Base-by-base conservation (phyloP, 1,140 invertebrate genomes). In the Microplitis mediator region DNA sequence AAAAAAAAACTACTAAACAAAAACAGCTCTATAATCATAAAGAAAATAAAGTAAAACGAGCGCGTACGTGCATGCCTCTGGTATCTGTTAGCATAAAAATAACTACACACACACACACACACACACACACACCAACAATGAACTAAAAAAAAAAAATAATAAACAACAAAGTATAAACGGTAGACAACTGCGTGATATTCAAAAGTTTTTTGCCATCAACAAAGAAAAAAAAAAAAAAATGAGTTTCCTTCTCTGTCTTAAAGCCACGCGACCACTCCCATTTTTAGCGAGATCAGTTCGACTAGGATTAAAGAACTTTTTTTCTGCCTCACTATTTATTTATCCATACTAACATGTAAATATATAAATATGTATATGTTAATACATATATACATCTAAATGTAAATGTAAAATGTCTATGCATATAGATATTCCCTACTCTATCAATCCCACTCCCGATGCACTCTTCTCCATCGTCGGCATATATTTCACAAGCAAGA, bases 221-320 rank as follows among this genome's bases (percentile, higher is more conserved):
- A 58, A 16, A 58, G 16, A 31, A 16, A 16, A 31, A 31, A 58
- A 45, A 45, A 45, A 3, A 45, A 45, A 45, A 45, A 45, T 45
- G 39, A 45, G 39, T 45, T 45, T 6, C 6, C 11, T 45, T 58
- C 23, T 58, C 23, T 31, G 54, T 58, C 16, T 58, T 58, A 31
- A 58, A 58, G 23, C 16, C 23, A 45, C 39, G 8, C 56, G 16
- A 58, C 56, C 56, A 58, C 56, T 58, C 9, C 56, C 56, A 58
- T 58, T 58, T 58, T 23, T 58, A 58, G 56, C 16, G 56, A 31
- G 56, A 58, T 58, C 56, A 32, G 56, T 58, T 58, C 16, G 56
- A 58, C 23, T n/a, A 3, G 16, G 56, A 58, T 58, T 45, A 6
- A 45, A 45, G 11, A 45, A 45, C 39, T 45, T 45, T 45, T 45